Evolutionary conservation across 1,140 invertebrate genomes (phyloP).

Genomic region (Drosophila auraria): DNA sequence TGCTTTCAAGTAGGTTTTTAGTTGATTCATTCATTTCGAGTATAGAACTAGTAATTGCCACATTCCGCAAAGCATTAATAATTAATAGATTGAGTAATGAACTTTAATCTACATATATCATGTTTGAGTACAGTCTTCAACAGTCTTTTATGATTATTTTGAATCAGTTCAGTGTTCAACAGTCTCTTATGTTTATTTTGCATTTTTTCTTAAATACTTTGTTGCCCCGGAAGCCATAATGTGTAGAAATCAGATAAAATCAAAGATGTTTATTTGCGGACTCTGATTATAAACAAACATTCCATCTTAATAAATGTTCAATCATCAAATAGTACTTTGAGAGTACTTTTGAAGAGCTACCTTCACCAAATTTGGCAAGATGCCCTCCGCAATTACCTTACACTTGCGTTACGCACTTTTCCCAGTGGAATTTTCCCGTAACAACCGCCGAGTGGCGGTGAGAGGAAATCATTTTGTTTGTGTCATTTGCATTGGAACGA

Average conservation of each 20-base stretch:
- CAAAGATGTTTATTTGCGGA: not conserved
- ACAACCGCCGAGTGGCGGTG: slow-evolving; percentile 5
- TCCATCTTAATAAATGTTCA: not conserved
- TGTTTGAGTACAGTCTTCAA: not conserved
- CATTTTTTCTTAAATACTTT: not conserved
- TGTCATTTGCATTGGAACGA: slow-evolving; percentile 37
- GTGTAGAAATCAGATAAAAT: not conserved
- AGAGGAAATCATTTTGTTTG: slow-evolving; percentile 39
- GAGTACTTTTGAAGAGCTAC: not conserved
- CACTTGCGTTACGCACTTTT: slow-evolving; percentile 27
- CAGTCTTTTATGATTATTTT: not conserved
- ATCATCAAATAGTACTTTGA: not conserved
- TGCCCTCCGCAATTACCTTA: not conserved
- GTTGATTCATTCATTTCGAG: not conserved
- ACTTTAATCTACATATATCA: not conserved
- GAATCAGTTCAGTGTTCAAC: not conserved
- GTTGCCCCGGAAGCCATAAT: not conserved
- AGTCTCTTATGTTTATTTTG: not conserved
- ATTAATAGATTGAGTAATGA: not conserved
- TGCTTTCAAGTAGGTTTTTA: slow-evolving; percentile 2
- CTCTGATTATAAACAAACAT: slow-evolving; percentile 22
- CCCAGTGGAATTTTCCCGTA: slow-evolving; percentile 51
- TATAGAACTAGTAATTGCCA: not conserved
- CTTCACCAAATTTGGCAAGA: not conserved
- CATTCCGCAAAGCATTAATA: not conserved